Percentiles rank a stretch among this genome's conserved stretches.
These are phyloP conservation scores for Microctenopoma stevenorrisi DNA, from an alignment of 2,797 vertebrate genomes.

Conservation along the genomic window DNA sequence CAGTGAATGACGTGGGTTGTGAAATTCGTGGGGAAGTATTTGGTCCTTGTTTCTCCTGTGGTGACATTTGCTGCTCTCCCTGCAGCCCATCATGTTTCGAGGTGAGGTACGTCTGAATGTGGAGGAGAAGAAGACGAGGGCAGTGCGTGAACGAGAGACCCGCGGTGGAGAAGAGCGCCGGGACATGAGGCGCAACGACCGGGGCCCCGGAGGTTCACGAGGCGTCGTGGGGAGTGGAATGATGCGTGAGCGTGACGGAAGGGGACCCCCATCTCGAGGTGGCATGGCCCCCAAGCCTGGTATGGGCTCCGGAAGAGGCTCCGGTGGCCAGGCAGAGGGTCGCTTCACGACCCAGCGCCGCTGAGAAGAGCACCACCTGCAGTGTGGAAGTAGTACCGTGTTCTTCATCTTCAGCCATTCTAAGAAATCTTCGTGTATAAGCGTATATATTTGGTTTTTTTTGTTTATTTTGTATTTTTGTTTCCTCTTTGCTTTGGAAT, in stretches of 20 bases:
- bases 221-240: conserved; percentile 89
- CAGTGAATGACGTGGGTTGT: conserved; percentile 59
- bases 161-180: conserved; percentile 89
- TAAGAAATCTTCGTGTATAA: conserved; percentile 84
- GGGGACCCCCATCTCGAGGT: conserved; percentile 90
- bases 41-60: not conserved
- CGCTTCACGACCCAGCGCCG: conserved; percentile 93
- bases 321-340: conserved; percentile 88
- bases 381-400: conserved; percentile 87
- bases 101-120: conserved; percentile 98
- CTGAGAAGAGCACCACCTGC: conserved; percentile 83
- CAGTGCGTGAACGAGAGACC: conserved; percentile 92
- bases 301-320: conserved; percentile 89
- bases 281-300: conserved; percentile 91
- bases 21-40: conserved; percentile 2
- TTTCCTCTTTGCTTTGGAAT: conserved; percentile 92
- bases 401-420: conserved; percentile 93
- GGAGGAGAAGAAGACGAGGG: conserved; percentile 97
- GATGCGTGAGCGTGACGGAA: conserved; percentile 92
- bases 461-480: conserved; percentile 56
- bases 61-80: conserved; percentile 29
- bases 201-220: conserved; percentile 89
- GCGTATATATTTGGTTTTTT: conserved; percentile 78
- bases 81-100: conserved; percentile 97
- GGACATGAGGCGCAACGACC: conserved; percentile 90